phyloP scores from a whole-genome alignment of 2,888 invertebrate genomes.

The Acholoe squamosa region DNA sequence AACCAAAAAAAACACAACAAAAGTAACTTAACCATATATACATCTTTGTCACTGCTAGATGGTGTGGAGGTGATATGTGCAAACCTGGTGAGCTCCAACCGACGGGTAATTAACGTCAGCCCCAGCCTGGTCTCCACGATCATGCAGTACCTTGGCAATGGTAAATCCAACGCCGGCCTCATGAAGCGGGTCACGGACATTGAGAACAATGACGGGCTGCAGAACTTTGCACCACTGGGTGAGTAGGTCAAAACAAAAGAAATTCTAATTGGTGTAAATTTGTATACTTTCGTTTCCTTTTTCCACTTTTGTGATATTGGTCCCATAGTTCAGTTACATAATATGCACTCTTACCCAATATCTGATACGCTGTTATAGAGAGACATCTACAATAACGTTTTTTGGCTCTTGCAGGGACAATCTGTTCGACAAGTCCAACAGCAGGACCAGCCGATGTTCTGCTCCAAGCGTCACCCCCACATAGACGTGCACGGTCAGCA shows the following conservation, averaged over 20 bases:
- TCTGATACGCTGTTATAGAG: not conserved
- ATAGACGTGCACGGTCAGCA: slow-evolving; percentile 92
- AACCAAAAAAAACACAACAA: not conserved
- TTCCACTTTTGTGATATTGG: too few species aligned
- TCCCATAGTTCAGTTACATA: too few species aligned
- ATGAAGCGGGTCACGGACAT: slow-evolving; percentile 82
- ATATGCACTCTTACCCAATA: too few species aligned
- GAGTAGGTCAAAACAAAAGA: slow-evolving; percentile 64
- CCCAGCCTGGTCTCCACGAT: slow-evolving; percentile 88
- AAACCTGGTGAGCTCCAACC: slow-evolving; percentile 90
- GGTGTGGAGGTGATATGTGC: slow-evolving; percentile 86
- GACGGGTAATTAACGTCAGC: slow-evolving; percentile 88
- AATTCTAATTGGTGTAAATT: too few species aligned
- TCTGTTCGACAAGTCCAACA: slow-evolving; percentile 91
- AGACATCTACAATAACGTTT: not conserved
- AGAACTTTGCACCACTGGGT: slow-evolving; percentile 95
- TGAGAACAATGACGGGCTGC: slow-evolving; percentile 89
- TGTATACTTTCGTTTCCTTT: too few species aligned
- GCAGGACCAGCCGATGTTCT: slow-evolving; percentile 95
- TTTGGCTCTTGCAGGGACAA: slow-evolving; percentile 85
- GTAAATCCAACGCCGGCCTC: slow-evolving; percentile 64
- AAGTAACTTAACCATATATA: not conserved
- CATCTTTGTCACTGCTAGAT: slow-evolving; percentile 72
- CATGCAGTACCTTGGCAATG: slow-evolving; percentile 86
- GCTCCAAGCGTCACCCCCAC: slow-evolving; percentile 91